Evolutionary conservation across 2,797 vertebrate genomes (phyloP).

Genomic region (Antrozous pallidus): DNA sequence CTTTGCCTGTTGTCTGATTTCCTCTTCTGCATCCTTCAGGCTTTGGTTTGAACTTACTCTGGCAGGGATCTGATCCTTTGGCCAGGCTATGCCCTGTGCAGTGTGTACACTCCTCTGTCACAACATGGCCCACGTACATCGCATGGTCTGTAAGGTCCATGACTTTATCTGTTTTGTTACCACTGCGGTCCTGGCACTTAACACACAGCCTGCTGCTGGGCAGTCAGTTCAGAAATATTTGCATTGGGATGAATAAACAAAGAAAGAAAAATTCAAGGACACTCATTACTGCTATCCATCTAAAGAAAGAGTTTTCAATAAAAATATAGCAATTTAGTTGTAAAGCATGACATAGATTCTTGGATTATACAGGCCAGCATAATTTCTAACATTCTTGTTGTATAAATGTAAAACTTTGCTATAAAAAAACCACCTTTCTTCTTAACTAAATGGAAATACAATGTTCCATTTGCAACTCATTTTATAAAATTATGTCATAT

Average conservation of each 20-base stretch:
- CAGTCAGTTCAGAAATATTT: neutral
- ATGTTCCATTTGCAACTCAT: neutral
- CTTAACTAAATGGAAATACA: slow-evolving; percentile 19
- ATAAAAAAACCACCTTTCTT: neutral
- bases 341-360: neutral
- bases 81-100: neutral
- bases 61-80: neutral
- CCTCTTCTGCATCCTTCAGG: neutral
- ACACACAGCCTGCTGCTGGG: neutral
- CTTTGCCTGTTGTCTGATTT: neutral
- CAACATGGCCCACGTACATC: neutral
- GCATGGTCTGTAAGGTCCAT: neutral
- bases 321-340: neutral
- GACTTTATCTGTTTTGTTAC: neutral
- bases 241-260: neutral
- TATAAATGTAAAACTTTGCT: neutral
- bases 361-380: neutral
- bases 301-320: neutral
- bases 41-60: neutral
- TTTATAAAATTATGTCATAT: slow-evolving; percentile 11
- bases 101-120: neutral
- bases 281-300: neutral
- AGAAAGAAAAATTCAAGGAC: neutral
- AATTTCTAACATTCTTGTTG: slow-evolving; percentile 20
- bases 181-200: neutral